phyloP scores from a whole-genome alignment of 2,113 vertebrate genomes.

The Thermophis baileyi region DNA sequence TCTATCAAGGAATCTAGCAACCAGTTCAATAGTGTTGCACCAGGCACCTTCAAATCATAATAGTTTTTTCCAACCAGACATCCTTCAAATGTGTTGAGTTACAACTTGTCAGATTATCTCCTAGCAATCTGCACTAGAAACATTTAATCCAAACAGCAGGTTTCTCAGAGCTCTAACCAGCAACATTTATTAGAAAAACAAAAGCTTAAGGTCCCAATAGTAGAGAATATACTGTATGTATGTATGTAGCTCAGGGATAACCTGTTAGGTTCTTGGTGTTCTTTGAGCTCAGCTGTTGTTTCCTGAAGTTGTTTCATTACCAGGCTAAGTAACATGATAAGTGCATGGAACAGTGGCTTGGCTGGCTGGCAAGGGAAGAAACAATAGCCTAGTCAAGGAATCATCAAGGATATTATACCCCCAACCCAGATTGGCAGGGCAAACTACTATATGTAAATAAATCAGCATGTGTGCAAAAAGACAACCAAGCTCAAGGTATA shows the following conservation, averaged over 20 bases:
- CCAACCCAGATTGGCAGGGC: neutral
- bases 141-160: neutral
- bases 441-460: neutral
- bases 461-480: neutral
- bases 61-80: neutral
- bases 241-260: neutral
- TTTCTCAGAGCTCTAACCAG: neutral
- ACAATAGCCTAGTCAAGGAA: neutral
- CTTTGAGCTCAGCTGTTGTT: neutral
- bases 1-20: neutral
- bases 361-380: too few species aligned
- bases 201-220: neutral
- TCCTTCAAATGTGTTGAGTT: neutral
- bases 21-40: neutral
- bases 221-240: neutral
- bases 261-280: neutral
- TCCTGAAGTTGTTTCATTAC: neutral
- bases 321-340: neutral
- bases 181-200: neutral
- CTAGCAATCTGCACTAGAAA: neutral
- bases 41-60: neutral
- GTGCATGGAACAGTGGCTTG: neutral
- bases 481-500: neutral
- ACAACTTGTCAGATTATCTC: neutral
- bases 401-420: neutral